Evolutionary conservation across 1,140 invertebrate genomes (phyloP).

Genomic region (Periplaneta americana): DNA sequence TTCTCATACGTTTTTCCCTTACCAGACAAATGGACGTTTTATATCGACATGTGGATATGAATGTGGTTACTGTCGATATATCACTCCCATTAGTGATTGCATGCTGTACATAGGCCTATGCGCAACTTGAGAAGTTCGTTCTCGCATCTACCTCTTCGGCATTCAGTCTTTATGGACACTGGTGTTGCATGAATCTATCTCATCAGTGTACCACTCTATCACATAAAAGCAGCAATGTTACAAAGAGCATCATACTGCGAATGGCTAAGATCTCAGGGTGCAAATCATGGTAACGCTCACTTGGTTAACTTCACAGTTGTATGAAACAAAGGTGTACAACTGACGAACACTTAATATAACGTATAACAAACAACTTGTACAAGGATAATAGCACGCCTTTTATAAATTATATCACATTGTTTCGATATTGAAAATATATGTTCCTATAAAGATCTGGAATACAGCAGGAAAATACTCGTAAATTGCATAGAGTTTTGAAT

Average conservation of each 20-base stretch:
- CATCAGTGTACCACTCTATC: conserved; percentile 2
- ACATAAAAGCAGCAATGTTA: conserved; percentile 6
- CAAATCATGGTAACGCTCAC: neutral
- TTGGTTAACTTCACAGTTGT: neutral
- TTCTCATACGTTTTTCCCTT: neutral
- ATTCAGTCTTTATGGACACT: neutral
- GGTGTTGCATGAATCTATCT: neutral
- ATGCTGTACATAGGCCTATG: neutral
- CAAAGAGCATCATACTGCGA: neutral
- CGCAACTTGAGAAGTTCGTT: neutral
- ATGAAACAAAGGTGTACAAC: neutral
- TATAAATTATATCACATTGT: conserved; percentile 1
- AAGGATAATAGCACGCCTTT: neutral
- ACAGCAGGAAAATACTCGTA: neutral
- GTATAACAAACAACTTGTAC: no score
- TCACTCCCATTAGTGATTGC: neutral
- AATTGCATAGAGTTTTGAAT: no score
- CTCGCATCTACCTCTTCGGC: neutral
- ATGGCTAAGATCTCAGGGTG: conserved; percentile 6
- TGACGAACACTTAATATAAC: neutral
- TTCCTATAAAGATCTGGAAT: neutral
- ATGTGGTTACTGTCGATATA: neutral
- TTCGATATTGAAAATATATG: neutral
- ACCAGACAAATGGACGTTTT: neutral
- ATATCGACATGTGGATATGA: no score